A percentile compares a stretch with the other conserved stretches of the same genome.
Evolutionary conservation across 1,140 invertebrate genomes (phyloP).

Genomic region (Bombyx mandarina): DNA sequence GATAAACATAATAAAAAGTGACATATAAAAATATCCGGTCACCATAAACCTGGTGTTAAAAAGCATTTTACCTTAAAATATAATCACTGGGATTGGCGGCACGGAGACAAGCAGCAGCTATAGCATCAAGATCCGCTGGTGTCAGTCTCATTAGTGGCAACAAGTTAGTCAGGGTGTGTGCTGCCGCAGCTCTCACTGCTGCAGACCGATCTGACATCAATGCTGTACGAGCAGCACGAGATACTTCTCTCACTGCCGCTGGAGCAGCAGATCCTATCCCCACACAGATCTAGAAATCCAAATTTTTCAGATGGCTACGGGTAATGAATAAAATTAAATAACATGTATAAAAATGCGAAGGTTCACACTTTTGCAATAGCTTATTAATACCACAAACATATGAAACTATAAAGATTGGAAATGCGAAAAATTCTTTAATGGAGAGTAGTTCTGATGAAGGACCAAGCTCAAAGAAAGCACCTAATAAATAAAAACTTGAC

Average conservation of each 20-base stretch:
- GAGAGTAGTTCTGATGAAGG: conserved; percentile 45
- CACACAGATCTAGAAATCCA: conserved; percentile 41
- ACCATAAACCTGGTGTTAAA: background rate
- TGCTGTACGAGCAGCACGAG: conserved; percentile 38
- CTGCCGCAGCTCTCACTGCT: conserved; percentile 45
- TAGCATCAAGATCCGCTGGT: conserved; percentile 47
- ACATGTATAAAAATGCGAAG: too few species aligned
- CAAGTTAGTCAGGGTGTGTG: conserved; percentile 33
- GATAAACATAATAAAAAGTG: background rate
- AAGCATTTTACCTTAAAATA: conserved; percentile 28
- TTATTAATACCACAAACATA: conserved; percentile 45
- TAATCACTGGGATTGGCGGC: conserved; percentile 54
- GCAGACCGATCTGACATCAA: conserved; percentile 38
- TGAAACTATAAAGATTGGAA: conserved; percentile 21
- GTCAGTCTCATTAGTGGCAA: conserved; percentile 43
- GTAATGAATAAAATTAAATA: too few species aligned
- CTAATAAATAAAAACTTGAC: conserved; percentile 24
- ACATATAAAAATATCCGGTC: too few species aligned
- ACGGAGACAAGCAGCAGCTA: conserved; percentile 46
- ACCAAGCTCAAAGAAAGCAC: conserved; percentile 15
- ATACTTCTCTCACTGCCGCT: conserved; percentile 45
- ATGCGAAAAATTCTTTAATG: conserved; percentile 42
- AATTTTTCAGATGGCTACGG: too few species aligned
- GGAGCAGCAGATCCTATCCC: conserved; percentile 60
- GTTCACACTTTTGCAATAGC: conserved; percentile 17